phyloP scores from a whole-genome alignment of 2,888 invertebrate species.

The Eristalis intricaria region DNA sequence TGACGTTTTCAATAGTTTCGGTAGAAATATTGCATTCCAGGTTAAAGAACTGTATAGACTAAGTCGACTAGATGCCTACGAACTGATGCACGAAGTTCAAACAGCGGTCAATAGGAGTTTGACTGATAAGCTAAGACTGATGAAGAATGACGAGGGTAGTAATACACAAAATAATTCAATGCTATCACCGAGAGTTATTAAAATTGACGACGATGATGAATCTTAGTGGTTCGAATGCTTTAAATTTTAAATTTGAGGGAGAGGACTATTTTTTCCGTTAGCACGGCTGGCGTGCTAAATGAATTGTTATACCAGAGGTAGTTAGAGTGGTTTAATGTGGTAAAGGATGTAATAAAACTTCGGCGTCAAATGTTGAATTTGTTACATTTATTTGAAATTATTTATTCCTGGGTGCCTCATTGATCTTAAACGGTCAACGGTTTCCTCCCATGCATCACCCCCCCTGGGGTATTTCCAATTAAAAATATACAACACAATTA shows the following conservation, averaged over 20 bases:
- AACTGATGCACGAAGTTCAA: conserved; percentile 67
- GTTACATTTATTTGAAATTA: not conserved
- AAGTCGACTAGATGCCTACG: conserved; percentile 54
- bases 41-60: conserved; percentile 54
- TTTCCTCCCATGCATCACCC: too few species aligned
- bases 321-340: not conserved
- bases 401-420: too few species aligned
- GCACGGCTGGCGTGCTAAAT: not conserved
- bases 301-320: not conserved
- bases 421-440: too few species aligned
- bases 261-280: not conserved
- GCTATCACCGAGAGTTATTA: conserved; percentile 39
- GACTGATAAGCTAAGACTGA: conserved; percentile 57
- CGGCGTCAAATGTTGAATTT: not conserved
- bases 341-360: not conserved
- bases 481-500: not conserved
- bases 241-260: not conserved
- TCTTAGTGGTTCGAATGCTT: conserved; percentile 1
- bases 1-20: conserved; percentile 67
- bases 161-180: conserved; percentile 13
- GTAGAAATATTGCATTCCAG: conserved; percentile 65
- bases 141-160: conserved; percentile 2
- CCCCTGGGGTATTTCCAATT: not conserved
- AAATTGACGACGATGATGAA: conserved; percentile 37
- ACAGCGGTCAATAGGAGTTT: conserved; percentile 53